A percentile compares a stretch with the other conserved stretches of the same genome.
Evolutionary conservation across 2,113 vertebrate genomes (phyloP).

Genomic region (Scophthalmus maximus): DNA sequence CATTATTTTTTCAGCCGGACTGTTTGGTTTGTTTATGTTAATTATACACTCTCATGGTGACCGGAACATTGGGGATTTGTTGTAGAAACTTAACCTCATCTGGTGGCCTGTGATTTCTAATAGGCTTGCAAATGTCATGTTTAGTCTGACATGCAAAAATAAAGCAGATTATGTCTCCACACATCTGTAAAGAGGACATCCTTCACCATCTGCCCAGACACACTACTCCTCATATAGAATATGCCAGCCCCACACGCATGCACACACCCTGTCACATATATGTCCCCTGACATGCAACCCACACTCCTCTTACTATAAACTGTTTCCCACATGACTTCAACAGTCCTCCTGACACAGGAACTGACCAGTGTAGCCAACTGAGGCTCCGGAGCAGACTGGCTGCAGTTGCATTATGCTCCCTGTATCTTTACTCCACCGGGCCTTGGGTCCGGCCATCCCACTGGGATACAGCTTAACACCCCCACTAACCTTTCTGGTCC

Average conservation of each 20-base stretch:
- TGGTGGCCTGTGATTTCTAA: constrained; percentile 29
- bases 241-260: constrained; percentile 10
- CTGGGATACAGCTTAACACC: constrained; percentile 28
- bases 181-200: constrained; percentile 69
- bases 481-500: constrained; percentile 13
- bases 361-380: constrained; percentile 40
- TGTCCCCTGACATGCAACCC: constrained; percentile 47
- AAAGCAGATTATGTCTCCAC: constrained; percentile 66
- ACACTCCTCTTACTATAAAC: constrained; percentile 24
- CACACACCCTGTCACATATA: constrained; percentile 7
- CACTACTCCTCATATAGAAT: constrained; percentile 34
- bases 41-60: neutral
- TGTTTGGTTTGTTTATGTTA: neutral
- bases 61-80: neutral
- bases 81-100: constrained; percentile 2
- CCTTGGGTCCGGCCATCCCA: constrained; percentile 6
- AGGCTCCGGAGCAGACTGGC: constrained; percentile 16
- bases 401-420: constrained; percentile 18
- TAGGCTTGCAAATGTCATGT: constrained; percentile 51
- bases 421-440: constrained; percentile 19
- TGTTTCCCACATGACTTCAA: constrained; percentile 45
- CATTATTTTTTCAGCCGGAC: neutral
- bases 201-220: constrained; percentile 61
- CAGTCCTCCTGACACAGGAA: constrained; percentile 40
- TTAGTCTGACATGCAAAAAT: constrained; percentile 62